phyloP scores from a whole-genome alignment of 1,140 invertebrate species.

The Ceratina calcarata region DNA sequence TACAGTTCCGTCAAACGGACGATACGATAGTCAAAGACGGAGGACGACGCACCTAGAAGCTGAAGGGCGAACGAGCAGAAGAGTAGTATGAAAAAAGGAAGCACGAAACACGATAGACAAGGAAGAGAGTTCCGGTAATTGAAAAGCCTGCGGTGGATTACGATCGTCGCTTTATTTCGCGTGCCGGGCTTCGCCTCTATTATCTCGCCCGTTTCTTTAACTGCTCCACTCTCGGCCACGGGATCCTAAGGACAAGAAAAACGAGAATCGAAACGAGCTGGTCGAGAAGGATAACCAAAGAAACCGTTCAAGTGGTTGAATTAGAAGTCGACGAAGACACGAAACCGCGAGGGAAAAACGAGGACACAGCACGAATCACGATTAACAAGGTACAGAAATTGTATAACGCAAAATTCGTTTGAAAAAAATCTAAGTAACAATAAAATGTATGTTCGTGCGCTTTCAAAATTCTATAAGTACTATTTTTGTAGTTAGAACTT shows the following conservation, averaged over 20 bases:
- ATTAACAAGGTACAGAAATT: background rate
- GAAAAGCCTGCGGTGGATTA: constrained; percentile 70
- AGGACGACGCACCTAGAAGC: background rate
- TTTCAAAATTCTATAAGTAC: too few species aligned
- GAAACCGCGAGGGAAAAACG: background rate
- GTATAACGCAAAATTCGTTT: too few species aligned
- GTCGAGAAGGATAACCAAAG: background rate
- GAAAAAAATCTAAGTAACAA: background rate
- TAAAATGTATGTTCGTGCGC: background rate
- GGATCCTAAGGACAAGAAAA: constrained; percentile 46
- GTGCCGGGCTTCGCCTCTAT: constrained; percentile 56
- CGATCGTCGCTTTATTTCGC: constrained; percentile 69
- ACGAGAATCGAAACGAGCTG: constrained; percentile 2
- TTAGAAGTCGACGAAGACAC: background rate
- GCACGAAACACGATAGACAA: constrained; percentile 32
- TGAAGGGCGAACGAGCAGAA: background rate
- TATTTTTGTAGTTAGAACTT: too few species aligned
- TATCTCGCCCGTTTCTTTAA: constrained; percentile 57
- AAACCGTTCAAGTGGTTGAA: constrained; percentile 1
- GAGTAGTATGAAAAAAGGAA: constrained; percentile 14
- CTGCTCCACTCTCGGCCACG: constrained; percentile 20
- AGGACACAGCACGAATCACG: background rate
- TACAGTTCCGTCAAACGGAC: constrained; percentile 48
- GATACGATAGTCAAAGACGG: constrained; percentile 5
- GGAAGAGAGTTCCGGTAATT: constrained; percentile 66